phyloP scores from a whole-genome alignment of 2,888 invertebrate species.

The Nymphalis polychloros region DNA sequence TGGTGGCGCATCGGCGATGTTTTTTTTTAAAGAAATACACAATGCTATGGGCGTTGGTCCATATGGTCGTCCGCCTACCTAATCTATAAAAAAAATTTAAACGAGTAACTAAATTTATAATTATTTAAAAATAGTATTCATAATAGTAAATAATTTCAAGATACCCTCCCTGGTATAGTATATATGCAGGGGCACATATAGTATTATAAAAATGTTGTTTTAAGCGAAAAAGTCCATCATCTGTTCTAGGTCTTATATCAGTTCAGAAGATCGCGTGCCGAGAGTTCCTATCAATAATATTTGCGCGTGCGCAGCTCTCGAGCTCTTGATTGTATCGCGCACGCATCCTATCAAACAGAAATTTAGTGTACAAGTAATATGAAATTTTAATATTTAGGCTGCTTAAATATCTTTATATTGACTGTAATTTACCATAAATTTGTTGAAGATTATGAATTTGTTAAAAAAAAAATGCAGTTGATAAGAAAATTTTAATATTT shows the following conservation, averaged over 20 bases:
- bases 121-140: too few relatives aligned
- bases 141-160: too few relatives aligned
- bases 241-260: conserved; percentile 14
- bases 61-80: too few relatives aligned
- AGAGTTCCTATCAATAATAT: conserved; percentile 28
- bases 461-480: not conserved
- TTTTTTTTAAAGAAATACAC: too few relatives aligned
- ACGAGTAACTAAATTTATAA: too few relatives aligned
- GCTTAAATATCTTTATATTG: too few relatives aligned
- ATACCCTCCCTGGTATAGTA: too few relatives aligned
- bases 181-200: not conserved
- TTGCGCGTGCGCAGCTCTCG: conserved; percentile 10
- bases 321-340: conserved; percentile 20
- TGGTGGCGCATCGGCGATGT: too few relatives aligned
- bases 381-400: not conserved
- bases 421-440: too few relatives aligned
- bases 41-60: too few relatives aligned
- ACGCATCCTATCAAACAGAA: conserved; percentile 17
- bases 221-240: not conserved
- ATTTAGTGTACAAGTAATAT: conserved; percentile 2
- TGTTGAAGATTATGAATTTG: too few relatives aligned
- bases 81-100: too few relatives aligned
- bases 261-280: conserved; percentile 30
- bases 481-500: not conserved
- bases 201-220: not conserved